Evolutionary conservation across 2,888 invertebrate genomes (phyloP).

Genomic region (Odontomyia ornata): DNA sequence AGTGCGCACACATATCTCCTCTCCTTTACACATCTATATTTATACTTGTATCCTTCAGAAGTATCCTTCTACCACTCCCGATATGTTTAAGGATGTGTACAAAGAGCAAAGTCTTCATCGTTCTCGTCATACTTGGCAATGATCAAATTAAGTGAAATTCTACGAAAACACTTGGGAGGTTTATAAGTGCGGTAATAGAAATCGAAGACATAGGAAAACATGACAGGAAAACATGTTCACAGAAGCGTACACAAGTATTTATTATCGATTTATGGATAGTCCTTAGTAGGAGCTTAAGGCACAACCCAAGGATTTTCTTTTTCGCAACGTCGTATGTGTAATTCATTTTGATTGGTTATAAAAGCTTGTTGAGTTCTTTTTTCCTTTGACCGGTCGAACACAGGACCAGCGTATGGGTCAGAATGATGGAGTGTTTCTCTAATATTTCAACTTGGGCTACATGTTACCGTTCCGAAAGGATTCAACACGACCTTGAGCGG

Average conservation of each 20-base stretch:
- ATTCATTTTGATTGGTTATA: slow-evolving; percentile 31
- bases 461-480: too few species aligned
- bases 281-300: not conserved
- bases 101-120: not conserved
- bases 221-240: slow-evolving; percentile 8
- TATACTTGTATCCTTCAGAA: not conserved
- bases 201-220: slow-evolving; percentile 30
- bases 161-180: slow-evolving; percentile 41
- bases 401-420: not conserved
- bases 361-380: not conserved
- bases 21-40: not conserved
- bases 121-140: slow-evolving; percentile 1
- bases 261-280: slow-evolving; percentile 27
- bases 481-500: not conserved
- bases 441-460: too few species aligned
- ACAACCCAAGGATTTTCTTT: not conserved
- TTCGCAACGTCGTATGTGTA: not conserved
- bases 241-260: slow-evolving; percentile 19
- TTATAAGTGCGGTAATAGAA: slow-evolving; percentile 38
- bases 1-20: not conserved
- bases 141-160: slow-evolving; percentile 42
- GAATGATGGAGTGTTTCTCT: not conserved
- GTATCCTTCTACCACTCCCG: not conserved
- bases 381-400: not conserved
- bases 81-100: slow-evolving; percentile 7